Evolutionary conservation across 2,797 vertebrate genomes (phyloP).

Genomic region (Holocentrus rufus): DNA sequence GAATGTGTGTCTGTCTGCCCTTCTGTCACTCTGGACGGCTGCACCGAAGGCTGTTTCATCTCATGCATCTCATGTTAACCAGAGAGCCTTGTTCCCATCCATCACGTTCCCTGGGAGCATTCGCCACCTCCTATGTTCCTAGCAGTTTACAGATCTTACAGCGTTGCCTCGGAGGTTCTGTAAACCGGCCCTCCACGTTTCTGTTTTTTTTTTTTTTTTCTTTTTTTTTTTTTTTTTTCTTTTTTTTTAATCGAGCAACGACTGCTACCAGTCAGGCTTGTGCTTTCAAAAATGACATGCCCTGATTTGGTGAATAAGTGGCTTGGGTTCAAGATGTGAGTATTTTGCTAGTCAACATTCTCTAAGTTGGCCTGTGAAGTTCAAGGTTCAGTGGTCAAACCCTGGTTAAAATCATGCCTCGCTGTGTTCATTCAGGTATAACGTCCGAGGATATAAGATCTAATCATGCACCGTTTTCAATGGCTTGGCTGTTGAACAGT

Average conservation of each 20-base stretch:
- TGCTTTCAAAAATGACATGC: constrained; percentile 79
- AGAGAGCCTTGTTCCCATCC: constrained; percentile 49
- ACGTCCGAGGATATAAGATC: constrained; percentile 68
- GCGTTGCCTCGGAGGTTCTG: constrained; percentile 52
- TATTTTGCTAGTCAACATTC: constrained; percentile 64
- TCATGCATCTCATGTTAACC: constrained; percentile 73
- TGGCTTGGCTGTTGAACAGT: constrained; percentile 71
- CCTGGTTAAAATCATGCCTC: constrained; percentile 72
- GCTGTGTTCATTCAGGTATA: constrained; percentile 55
- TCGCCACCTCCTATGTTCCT: constrained; percentile 27
- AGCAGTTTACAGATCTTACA: constrained; percentile 40
- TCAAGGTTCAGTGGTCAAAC: constrained; percentile 66
- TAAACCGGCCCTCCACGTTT: constrained; percentile 53
- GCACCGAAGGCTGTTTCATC: constrained; percentile 75
- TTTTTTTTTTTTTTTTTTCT: too few relatives aligned
- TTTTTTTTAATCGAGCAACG: constrained; percentile 35
- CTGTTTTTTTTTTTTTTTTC: neutral
- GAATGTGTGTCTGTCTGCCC: constrained; percentile 76
- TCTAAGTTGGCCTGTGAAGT: constrained; percentile 65
- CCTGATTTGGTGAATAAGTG: constrained; percentile 78
- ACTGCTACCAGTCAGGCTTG: constrained; percentile 75
- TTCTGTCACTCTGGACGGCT: constrained; percentile 70
- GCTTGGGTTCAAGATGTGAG: constrained; percentile 54
- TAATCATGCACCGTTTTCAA: constrained; percentile 78
- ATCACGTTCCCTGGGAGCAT: neutral